Conservation (phyloP, 2,888 invertebrate genomes). For the Stictocephala bisonia region DNA sequence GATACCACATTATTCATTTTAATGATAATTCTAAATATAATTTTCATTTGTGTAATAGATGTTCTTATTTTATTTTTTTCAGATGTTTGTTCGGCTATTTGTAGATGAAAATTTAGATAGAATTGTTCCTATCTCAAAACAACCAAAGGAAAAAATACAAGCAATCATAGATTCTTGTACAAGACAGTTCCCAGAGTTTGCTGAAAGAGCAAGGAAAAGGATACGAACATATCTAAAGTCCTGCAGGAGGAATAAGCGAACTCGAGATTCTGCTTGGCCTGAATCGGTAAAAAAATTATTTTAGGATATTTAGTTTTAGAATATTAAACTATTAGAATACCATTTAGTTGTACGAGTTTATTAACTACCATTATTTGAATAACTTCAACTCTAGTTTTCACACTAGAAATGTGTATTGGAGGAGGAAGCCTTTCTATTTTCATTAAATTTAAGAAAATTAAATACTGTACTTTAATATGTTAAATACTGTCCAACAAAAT, state of each 20-base stretch:
- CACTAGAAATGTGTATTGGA: too few species aligned
- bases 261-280: conserved; percentile 83
- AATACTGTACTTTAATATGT: too few species aligned
- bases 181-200: conserved; percentile 96
- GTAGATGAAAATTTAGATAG: conserved; percentile 97
- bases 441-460: too few species aligned
- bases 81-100: conserved; percentile 98
- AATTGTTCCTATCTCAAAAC: conserved; percentile 96
- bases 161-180: conserved; percentile 98
- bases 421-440: too few species aligned
- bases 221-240: conserved; percentile 96
- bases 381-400: too few species aligned
- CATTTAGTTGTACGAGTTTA: too few species aligned
- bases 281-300: conserved; percentile 51
- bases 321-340: too few species aligned
- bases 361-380: too few species aligned
- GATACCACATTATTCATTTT: too few species aligned
- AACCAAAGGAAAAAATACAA: conserved; percentile 97
- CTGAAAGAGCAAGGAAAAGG: conserved; percentile 92
- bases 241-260: conserved; percentile 93
- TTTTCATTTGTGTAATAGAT: background rate
- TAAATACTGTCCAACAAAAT: too few species aligned
- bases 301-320: too few species aligned
- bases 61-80: conserved; percentile 61
- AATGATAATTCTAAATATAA: too few species aligned